These are phyloP conservation scores for Clarias gariepinus DNA, from an alignment of 2,113 vertebrate species.

Conservation along the genomic window DNA sequence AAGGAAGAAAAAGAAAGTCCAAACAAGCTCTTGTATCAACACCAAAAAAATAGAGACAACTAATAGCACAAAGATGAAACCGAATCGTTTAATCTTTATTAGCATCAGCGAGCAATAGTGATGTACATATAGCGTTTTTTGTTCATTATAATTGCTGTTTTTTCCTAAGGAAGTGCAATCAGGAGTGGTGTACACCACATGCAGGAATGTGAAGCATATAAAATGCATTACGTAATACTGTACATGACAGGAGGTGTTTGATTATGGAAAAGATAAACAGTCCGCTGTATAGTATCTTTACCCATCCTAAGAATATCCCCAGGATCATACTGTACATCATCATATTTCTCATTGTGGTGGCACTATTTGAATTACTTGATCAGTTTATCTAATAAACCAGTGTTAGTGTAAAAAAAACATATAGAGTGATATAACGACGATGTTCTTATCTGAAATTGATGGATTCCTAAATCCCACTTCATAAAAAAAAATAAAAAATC, in stretches of 20 bases:
- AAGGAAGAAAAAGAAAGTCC: neutral
- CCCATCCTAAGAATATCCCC: neutral
- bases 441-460: neutral
- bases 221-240: neutral
- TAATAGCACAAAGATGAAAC: conserved; percentile 31
- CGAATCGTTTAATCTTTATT: conserved; percentile 32
- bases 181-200: neutral
- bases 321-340: neutral
- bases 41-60: conserved; percentile 14
- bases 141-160: conserved; percentile 34
- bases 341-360: neutral
- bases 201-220: neutral
- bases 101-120: neutral
- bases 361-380: neutral
- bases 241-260: neutral
- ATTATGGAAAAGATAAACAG: neutral
- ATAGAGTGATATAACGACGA: neutral
- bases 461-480: neutral
- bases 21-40: conserved; percentile 25
- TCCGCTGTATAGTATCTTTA: neutral
- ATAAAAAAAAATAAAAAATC: neutral
- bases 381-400: neutral
- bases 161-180: neutral
- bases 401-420: neutral
- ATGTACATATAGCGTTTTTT: neutral